Evolutionary conservation across 1,140 invertebrate species (phyloP).

Genomic region (Batillaria attramentaria): DNA sequence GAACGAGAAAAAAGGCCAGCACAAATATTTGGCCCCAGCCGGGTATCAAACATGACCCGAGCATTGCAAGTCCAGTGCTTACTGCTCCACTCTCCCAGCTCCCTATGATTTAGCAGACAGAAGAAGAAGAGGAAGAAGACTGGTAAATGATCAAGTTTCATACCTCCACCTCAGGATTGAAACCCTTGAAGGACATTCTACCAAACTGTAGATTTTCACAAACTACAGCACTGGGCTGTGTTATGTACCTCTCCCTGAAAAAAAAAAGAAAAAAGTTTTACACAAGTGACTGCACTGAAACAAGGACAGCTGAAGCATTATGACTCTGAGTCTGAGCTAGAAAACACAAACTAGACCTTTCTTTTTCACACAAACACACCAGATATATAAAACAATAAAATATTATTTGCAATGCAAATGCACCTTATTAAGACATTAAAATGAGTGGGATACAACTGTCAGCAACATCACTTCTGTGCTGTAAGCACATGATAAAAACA

Average conservation of each 20-base stretch:
- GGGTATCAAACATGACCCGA: no score
- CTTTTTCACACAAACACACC: neutral
- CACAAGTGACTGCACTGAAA: neutral
- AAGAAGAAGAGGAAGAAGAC: neutral
- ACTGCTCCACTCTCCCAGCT: no score
- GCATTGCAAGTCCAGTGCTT: no score
- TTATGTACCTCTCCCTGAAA: conserved; percentile 79
- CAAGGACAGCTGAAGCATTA: neutral
- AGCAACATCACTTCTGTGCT: neutral
- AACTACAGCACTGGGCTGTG: conserved; percentile 83
- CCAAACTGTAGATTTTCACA: conserved; percentile 86
- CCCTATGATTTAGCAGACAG: neutral
- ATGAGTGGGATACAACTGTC: neutral
- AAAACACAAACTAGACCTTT: neutral
- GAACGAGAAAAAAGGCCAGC: no score
- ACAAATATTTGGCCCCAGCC: no score
- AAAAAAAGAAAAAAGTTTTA: conserved; percentile 30
- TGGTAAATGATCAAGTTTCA: no score
- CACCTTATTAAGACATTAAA: neutral
- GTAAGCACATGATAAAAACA: no score
- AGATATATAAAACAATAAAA: neutral
- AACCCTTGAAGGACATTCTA: conserved; percentile 87
- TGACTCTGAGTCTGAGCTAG: conserved; percentile 10
- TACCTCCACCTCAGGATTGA: conserved; percentile 89
- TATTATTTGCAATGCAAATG: neutral